Base-by-base conservation (phyloP, 2,113 vertebrate species). In the Cyanoderma ruficeps region DNA sequence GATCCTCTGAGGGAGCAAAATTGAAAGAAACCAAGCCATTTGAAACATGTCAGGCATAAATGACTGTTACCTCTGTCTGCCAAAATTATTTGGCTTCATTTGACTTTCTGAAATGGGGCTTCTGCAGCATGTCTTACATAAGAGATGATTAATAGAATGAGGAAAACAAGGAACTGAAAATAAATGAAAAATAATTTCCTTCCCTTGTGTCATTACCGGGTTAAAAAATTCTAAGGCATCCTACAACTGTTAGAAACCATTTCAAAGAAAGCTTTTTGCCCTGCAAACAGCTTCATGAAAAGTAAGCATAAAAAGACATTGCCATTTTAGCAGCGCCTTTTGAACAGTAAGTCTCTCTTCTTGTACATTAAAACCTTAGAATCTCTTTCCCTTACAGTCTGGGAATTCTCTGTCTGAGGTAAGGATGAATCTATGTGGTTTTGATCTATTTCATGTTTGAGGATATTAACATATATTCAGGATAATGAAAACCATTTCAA, bases 391-490 rank as follows among this genome's bases (percentile, higher is more conserved):
- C 72, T 31, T 93, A 71, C 89, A 94, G 89, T 70, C 57, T 82
- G 75, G 94, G 88, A 65, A 85, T 93, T 92, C 59, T 94, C 33
- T 77, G 41, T 74, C 83, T 97, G 95, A 95, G 84, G 83, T 91
- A 37, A 94, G 86, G 86, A 72, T 91, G 87, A 92, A 97, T 96
- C 79, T 80, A 21, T 96, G 57, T 53, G 23, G 94, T 64, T 97
- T 97, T 97, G 90, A 98, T 98, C 83, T 95, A 30, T 87, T 91
- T 96, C 79, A 37, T 93, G 71, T 97, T 97, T 91, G 86, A 96
- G 81, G 84, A 93, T 79, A 97, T 97, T 96, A 96, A 95, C 91
- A 90, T 95, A 96, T 85, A 97, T 96, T 97, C 85, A 89, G 96
- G 84, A 86, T 94, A 95, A 97, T 90, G 89, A 96, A 96, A 97